Base-by-base conservation (phyloP, 1,140 invertebrate species). In the Zaprionus africanus region DNA sequence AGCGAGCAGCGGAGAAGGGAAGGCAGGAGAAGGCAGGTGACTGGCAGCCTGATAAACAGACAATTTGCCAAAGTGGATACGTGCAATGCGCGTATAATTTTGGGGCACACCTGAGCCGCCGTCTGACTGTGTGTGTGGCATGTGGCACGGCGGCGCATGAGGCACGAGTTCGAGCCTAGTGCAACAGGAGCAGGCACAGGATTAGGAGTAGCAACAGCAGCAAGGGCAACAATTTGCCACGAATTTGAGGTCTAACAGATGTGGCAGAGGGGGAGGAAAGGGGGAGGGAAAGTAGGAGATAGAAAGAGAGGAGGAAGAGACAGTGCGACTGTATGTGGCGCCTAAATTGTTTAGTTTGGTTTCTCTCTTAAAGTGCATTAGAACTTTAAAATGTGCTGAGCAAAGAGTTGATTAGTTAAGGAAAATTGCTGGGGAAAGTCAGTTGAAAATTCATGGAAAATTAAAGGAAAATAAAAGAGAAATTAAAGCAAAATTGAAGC, bases 41-140 rank as follows among this genome's bases (percentile, higher is more conserved):
- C 41, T 84, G 81, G 66, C 49, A 81, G 84, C 84, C 84, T 88
- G 84, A 90, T 88, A 88, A 88, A 88, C 84, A 88, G 84, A 88
- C 84, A 88, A 88, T 88, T 88, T 88, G 84, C 70, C 84, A 88
- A 88, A 88, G 84, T 88, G 84, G 84, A 84, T 84, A 88, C 84
- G 84, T 88, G 84, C 84, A 88, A 58, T 58, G 80, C 77, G 83
- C 84, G 73, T 74, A 79, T 88, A 88, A 88, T 90, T 90, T 88
- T 73, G 67, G 81, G 60, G 66, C 64, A 79, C 84, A 88, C 84
- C 84, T 88, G 84, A 68, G 82, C 71, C 78, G 54, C 22, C 36
- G 22, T 54, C 57, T 34, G 41, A 17, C n/a, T 46, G n/a, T 46
- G 41, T 46, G 36, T 38, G 36, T 38, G 41, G 41, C 41, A 62